Percentiles rank a stretch among this genome's conserved stretches.
phyloP scores from a whole-genome alignment of 2,888 invertebrate genomes.

The Slavum lentiscoides region DNA sequence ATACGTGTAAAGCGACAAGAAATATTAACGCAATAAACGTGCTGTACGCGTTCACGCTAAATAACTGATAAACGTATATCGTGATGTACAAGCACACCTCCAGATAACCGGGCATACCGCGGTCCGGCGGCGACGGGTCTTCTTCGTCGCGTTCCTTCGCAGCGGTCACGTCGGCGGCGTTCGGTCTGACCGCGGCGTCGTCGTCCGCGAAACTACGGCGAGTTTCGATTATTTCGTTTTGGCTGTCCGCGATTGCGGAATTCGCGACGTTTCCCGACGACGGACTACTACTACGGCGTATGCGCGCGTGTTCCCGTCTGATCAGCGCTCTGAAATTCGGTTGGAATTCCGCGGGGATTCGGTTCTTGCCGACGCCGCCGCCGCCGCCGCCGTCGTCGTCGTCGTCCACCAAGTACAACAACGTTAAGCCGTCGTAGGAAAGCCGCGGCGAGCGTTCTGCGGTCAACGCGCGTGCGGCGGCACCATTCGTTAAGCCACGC shows the following conservation, averaged over 20 bases:
- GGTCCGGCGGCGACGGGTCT: background rate
- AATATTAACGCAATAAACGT: slow-evolving; percentile 39
- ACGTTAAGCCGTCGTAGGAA: too few species aligned
- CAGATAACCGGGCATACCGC: slow-evolving; percentile 16
- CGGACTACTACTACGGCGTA: background rate
- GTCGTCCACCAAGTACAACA: too few species aligned
- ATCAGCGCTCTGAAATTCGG: slow-evolving; percentile 42
- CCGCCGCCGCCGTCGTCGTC: too few species aligned
- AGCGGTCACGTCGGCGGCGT: background rate
- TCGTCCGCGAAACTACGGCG: background rate
- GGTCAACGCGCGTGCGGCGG: background rate
- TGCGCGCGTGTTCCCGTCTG: slow-evolving; percentile 17
- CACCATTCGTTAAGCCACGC: background rate
- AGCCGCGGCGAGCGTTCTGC: too few species aligned
- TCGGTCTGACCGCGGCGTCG: background rate
- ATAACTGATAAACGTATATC: slow-evolving; percentile 37
- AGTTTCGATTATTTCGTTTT: background rate
- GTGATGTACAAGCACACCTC: slow-evolving; percentile 50
- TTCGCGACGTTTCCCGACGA: background rate
- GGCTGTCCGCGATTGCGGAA: background rate
- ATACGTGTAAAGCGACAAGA: slow-evolving; percentile 46
- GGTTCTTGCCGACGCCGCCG: background rate
- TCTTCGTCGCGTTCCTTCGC: background rate
- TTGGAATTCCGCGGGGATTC: background rate
- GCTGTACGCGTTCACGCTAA: slow-evolving; percentile 41